Base-by-base conservation (phyloP, 1,140 invertebrate genomes). In the Riptortus pedestris region DNA sequence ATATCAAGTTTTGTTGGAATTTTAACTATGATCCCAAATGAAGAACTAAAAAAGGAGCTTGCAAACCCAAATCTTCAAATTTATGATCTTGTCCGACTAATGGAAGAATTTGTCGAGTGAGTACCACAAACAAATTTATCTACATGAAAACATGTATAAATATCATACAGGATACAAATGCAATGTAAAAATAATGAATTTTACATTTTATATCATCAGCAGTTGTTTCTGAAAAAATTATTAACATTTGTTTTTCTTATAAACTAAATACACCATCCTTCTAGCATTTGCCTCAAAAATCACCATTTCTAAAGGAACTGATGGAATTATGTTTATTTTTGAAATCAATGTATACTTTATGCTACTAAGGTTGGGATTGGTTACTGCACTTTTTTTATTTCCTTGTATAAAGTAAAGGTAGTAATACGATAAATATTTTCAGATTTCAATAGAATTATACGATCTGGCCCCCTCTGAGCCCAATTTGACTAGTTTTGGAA, bases 1-100 rank as follows among this genome's bases (percentile, higher is more conserved):
- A 64, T 91, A 0, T 89, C 86, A 0, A 90, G 87, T 74, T 80
- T 79, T 28, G 69, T 67, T 5, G 86, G 86, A 22, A 81, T 81
- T 70, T 71, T 85, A 24, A 76, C 72, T n/a, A 71, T 70, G 59
- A 81, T 81, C 71, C 80, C 81, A 7, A 81, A 79, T 59, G 68
- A 74, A 55, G 73, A 75, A 31, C 70, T 84, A 2, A 75, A 78
- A 57, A 72, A 77, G 9, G 75, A 74, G 67, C 77, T 88, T 12
- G 69, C 74, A 9, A 73, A 79, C 69, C 72, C 76, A 7, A 73
- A 75, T 55, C 70, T 86, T 26, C 83, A 81, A 1, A 74, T 82
- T 61, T 72, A 78, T 1, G 73, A 81, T 66, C 71, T 90, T 0
- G 77, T 74, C 62, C 69, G 73, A 4, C 69, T 88, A 9, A 82